A percentile compares a stretch with the other conserved stretches of the same genome.
Evolutionary conservation across 2,888 invertebrate species (phyloP).

Genomic region (Tanaodytes sp.): DNA sequence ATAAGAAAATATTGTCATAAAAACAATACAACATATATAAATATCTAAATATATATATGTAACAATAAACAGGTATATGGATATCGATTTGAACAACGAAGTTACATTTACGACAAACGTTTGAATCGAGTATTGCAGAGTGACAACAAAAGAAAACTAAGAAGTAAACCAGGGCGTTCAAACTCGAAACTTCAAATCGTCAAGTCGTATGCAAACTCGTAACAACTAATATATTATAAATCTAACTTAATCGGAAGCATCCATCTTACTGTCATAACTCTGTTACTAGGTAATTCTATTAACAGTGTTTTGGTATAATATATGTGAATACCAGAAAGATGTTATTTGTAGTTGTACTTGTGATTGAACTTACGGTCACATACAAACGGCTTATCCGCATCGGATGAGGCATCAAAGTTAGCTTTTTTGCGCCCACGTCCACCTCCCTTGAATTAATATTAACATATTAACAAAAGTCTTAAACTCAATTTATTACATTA

Average conservation of each 20-base stretch:
- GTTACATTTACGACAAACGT: constrained; percentile 26
- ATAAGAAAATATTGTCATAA: too few relatives aligned
- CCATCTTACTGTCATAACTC: constrained; percentile 54
- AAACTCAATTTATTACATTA: too few relatives aligned
- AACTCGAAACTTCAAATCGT: constrained; percentile 59
- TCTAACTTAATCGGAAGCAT: constrained; percentile 53
- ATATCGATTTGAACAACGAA: constrained; percentile 21
- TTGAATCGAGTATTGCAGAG: constrained; percentile 51
- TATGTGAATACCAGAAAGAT: constrained; percentile 63
- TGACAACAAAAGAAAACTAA: constrained; percentile 25
- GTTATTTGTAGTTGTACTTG: constrained; percentile 73
- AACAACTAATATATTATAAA: constrained; percentile 41
- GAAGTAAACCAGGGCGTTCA: constrained; percentile 37
- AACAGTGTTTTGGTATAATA: constrained; percentile 54
- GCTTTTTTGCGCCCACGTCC: constrained; percentile 75
- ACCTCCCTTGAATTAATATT: constrained; percentile 71
- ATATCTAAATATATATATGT: constrained; percentile 29
- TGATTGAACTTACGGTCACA: constrained; percentile 89
- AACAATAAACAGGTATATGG: constrained; percentile 12
- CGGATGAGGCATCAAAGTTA: constrained; percentile 80
- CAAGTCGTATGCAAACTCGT: constrained; percentile 61
- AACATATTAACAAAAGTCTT: not conserved
- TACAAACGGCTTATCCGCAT: constrained; percentile 90
- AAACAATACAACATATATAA: constrained; percentile 22
- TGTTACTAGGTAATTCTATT: constrained; percentile 53